Base-by-base conservation (phyloP, 2,113 vertebrate genomes). In the Lampris incognitus region DNA sequence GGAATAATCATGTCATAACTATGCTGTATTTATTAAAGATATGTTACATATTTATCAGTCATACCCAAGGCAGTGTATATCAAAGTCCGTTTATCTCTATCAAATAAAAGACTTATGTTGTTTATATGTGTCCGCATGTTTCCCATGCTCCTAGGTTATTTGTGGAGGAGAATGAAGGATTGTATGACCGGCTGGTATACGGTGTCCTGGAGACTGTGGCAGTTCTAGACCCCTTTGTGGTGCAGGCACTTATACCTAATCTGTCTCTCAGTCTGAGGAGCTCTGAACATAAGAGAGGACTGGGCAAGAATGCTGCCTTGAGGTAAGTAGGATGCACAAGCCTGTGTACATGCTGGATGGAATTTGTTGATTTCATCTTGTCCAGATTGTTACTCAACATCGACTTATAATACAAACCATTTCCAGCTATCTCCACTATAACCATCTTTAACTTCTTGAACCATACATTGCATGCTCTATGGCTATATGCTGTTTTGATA, bases 261-360 rank as follows among this genome's bases (percentile, higher is more conserved):
- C 88, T 98, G 71, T 95, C 97, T 36, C 90, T 95, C 40, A 91
- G 94, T 80, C 90, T 99, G 89, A 96, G 95, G 86, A 95, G 95
- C 82, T 92, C 91, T 0, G 98, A 99, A 76, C 92, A 89, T 87
- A 99, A 96, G 92, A 95, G 95, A 94, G 98, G 98, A 54, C 91
- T 96, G 86, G 98, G 98, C 87, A 96, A 85, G 89, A 98, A 99
- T 76, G 86, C 74, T 9, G 72, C 92, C 78, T 94, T 95, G 83
- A 97, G 98, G 98, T 99, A 79, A 90, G 87, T 5, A 13, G 24
- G 5, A 61, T 10, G 42, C 69, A 72, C 55, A 8, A 38, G 62
- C 74, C 56, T 3, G 65, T 75, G 79, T 82, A 74, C 81, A 76
- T 41, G 55, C 42, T 41, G 63, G 8, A 73, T 66, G 62, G 48